These are phyloP conservation scores for Augochlora pura DNA, from an alignment of 1,140 invertebrate species.

Conservation along the genomic window DNA sequence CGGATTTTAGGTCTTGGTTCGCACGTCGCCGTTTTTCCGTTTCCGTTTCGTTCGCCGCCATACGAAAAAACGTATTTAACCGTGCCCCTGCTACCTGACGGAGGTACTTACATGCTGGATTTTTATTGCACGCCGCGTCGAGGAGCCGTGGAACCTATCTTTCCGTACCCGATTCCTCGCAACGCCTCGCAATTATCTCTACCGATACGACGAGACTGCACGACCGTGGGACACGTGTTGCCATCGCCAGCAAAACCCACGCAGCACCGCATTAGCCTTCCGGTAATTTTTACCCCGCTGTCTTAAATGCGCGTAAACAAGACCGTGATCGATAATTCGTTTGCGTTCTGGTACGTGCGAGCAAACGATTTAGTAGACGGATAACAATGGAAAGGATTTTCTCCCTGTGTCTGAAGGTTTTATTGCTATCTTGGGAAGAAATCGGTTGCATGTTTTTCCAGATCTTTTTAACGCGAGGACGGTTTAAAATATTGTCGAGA, in stretches of 20 bases:
- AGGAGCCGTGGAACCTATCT: not conserved
- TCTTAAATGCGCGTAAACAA: no score
- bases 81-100: conserved; percentile 16
- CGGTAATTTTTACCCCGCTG: no score
- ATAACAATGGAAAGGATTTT: no score
- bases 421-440: no score
- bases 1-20: conserved; percentile 3
- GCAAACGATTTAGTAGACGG: no score
- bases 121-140: conserved; percentile 27
- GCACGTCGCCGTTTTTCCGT: conserved; percentile 4
- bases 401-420: no score
- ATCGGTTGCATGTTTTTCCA: no score
- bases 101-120: not conserved
- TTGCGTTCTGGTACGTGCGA: no score
- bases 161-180: not conserved
- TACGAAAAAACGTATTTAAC: not conserved
- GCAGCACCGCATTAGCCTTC: no score
- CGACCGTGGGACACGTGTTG: not conserved
- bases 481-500: no score
- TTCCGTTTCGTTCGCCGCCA: not conserved
- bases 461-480: no score
- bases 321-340: no score
- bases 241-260: not conserved
- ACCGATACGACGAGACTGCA: not conserved
- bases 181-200: conserved; percentile 12